Evolutionary conservation across 1,140 invertebrate genomes (phyloP).

Genomic region (Papilio xuthus): DNA sequence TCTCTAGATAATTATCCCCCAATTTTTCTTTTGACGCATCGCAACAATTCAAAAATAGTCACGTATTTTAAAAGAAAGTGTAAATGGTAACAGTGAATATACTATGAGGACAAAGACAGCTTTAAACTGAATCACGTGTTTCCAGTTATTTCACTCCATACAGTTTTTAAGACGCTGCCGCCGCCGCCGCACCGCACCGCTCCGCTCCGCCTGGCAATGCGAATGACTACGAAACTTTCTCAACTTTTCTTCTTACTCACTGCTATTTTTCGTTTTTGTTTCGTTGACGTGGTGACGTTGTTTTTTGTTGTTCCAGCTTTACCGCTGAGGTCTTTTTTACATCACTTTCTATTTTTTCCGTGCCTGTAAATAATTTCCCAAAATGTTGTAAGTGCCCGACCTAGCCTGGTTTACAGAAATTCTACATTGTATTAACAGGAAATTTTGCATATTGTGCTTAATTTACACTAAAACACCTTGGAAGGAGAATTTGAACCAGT

Average conservation of each 20-base stretch:
- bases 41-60: neutral
- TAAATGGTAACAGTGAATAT: too few relatives aligned
- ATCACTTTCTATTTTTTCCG: neutral
- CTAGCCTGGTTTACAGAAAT: neutral
- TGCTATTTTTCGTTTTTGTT: too few relatives aligned
- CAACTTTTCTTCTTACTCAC: too few relatives aligned
- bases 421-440: neutral
- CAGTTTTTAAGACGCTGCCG: neutral
- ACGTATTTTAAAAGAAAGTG: too few relatives aligned
- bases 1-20: too few relatives aligned
- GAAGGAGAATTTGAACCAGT: neutral
- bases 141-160: too few relatives aligned
- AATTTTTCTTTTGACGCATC: too few relatives aligned
- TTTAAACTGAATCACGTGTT: too few relatives aligned
- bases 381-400: neutral
- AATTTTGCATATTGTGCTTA: neutral
- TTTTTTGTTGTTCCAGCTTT: too few relatives aligned
- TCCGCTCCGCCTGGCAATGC: neutral
- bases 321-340: neutral
- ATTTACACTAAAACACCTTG: neutral
- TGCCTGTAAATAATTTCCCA: neutral
- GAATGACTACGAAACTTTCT: neutral
- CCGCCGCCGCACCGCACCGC: neutral
- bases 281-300: too few relatives aligned
- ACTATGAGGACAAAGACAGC: too few relatives aligned